Percentiles rank a stretch among this genome's conserved stretches.
Conservation (phyloP, 2,113 vertebrate species). For the Prinia subflava region DNA sequence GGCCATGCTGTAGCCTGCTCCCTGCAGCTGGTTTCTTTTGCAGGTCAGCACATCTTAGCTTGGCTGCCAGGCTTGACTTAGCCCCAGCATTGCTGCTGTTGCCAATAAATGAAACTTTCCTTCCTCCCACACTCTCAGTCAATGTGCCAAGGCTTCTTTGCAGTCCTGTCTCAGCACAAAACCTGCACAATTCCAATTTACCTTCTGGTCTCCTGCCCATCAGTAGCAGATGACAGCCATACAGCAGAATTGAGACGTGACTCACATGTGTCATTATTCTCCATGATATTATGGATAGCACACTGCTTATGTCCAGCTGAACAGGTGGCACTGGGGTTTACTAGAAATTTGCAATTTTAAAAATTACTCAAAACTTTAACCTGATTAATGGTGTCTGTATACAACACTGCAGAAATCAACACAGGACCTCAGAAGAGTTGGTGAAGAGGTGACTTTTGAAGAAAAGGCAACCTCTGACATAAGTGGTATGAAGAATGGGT, state of each 20-base stretch:
- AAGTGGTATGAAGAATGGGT: background rate
- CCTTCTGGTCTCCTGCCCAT: background rate
- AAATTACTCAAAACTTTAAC: background rate
- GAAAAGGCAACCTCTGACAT: background rate
- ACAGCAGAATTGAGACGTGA: accelerated
- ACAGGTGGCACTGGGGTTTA: background rate
- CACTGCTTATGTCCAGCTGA: background rate
- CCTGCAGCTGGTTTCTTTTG: background rate
- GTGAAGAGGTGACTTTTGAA: background rate
- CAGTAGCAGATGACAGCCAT: background rate
- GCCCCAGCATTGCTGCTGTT: background rate
- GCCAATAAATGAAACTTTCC: background rate
- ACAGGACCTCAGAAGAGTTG: background rate
- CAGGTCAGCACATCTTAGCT: background rate
- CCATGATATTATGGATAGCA: background rate
- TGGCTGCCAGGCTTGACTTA: background rate
- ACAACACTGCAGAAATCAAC: background rate
- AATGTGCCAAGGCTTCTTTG: background rate
- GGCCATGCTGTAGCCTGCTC: background rate
- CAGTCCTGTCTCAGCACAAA: background rate
- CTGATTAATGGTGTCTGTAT: background rate
- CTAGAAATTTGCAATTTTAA: background rate
- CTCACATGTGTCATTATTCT: background rate
- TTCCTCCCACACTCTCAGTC: background rate
- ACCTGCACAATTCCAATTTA: background rate